phyloP scores from a whole-genome alignment of 2,797 vertebrate genomes.

The Halcyon leucocephala region DNA sequence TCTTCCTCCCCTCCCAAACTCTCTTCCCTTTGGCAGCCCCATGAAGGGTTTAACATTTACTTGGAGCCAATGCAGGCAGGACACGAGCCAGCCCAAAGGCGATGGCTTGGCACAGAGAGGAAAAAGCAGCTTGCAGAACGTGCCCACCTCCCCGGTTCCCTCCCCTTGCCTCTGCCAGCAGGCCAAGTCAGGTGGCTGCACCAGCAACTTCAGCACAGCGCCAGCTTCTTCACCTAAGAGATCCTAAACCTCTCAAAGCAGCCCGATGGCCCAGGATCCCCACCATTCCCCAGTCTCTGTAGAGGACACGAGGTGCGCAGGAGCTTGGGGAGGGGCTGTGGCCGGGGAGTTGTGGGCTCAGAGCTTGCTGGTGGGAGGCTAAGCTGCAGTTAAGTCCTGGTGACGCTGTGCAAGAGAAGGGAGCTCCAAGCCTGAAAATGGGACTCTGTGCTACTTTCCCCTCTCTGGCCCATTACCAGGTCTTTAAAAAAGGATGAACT shows the following conservation, averaged over 20 bases:
- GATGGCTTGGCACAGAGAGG: not conserved
- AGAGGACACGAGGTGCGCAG: fast-evolving
- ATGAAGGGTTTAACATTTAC: constrained; percentile 27
- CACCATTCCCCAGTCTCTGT: fast-evolving
- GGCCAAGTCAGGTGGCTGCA: constrained; percentile 17
- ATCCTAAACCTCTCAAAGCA: fast-evolving
- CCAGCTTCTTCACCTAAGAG: not conserved
- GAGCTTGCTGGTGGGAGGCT: fast-evolving
- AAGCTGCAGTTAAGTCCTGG: fast-evolving
- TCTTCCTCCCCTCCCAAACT: not conserved
- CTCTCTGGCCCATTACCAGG: not conserved
- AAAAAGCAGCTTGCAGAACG: constrained; percentile 10
- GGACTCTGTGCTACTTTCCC: not conserved
- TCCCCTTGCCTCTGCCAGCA: not conserved
- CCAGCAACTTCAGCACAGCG: not conserved
- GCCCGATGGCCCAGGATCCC: fast-evolving
- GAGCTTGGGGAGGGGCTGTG: fast-evolving
- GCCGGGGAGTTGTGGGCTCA: not conserved
- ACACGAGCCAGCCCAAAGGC: constrained; percentile 43
- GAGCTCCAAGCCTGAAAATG: not conserved
- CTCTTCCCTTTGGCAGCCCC: constrained; percentile 50
- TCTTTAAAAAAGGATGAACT: not conserved
- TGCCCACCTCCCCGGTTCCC: not conserved
- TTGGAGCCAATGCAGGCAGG: not conserved
- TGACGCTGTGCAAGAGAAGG: not conserved